Conservation (phyloP, 53 echinoderm and acorn worm species). For the Stichopus horrens region DNA sequence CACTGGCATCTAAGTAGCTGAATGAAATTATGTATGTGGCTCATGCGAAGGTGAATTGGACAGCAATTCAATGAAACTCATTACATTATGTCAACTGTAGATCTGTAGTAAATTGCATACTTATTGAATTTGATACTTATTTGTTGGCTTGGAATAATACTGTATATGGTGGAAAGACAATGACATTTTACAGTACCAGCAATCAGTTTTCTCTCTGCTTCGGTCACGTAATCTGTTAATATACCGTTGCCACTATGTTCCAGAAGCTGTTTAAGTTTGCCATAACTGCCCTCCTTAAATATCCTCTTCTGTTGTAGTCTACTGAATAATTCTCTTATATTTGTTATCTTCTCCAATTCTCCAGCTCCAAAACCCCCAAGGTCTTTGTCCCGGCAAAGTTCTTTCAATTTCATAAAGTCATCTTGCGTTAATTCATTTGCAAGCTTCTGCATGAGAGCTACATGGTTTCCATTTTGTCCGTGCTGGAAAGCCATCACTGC, state of each 20-base stretch:
- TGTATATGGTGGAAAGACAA: too few relatives aligned
- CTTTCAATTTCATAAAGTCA: not conserved
- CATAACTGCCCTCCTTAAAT: conserved; percentile 28
- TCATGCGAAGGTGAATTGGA: too few relatives aligned
- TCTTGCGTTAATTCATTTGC: not conserved
- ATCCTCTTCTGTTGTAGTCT: conserved; percentile 25
- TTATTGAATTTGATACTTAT: too few relatives aligned
- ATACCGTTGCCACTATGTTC: not conserved
- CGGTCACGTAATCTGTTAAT: not conserved
- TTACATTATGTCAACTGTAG: too few relatives aligned
- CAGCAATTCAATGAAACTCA: too few relatives aligned
- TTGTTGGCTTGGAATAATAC: too few relatives aligned
- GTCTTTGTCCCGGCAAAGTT: not conserved
- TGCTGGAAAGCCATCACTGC: not conserved
- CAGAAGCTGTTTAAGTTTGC: conserved; percentile 11
- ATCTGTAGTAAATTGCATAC: too few relatives aligned
- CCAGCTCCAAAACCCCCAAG: conserved; percentile 14
- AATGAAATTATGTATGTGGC: too few relatives aligned
- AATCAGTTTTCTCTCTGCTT: not conserved
- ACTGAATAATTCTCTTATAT: not conserved
- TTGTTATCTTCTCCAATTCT: conserved; percentile 37
- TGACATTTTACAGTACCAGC: too few relatives aligned
- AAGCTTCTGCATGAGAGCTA: not conserved
- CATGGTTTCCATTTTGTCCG: not conserved
- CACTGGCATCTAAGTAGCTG: too few relatives aligned